Evolutionary conservation across 1,140 invertebrate genomes (phyloP).

Genomic region (Solen grandis): DNA sequence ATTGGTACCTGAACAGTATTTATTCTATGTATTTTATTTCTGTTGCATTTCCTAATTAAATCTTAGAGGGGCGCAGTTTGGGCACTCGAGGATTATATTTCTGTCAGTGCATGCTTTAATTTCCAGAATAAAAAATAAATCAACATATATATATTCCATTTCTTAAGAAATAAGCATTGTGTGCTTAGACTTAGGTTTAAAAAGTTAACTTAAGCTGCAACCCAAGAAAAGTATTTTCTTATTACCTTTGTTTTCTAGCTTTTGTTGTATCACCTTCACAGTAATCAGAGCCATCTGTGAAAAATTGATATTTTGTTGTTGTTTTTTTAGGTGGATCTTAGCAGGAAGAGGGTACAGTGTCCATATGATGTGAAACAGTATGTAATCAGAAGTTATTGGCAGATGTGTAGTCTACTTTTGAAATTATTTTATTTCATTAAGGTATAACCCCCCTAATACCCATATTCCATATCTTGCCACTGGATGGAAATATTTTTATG

Average conservation of each 20-base stretch:
- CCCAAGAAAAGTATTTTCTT: background rate
- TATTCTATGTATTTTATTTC: too few species aligned
- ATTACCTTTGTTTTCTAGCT: background rate
- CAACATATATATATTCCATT: background rate
- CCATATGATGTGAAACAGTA: constrained; percentile 54
- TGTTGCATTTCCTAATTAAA: too few species aligned
- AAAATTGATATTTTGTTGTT: background rate
- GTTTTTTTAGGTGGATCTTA: constrained; percentile 32
- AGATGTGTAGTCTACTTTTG: background rate
- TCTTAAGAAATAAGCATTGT: background rate
- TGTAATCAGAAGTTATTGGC: too few species aligned
- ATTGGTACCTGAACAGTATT: too few species aligned
- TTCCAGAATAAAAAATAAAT: too few species aligned
- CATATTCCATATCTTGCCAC: background rate
- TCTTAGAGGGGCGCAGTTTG: too few species aligned
- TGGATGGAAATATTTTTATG: background rate
- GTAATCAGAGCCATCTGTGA: background rate
- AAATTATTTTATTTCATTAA: background rate
- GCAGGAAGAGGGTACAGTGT: constrained; percentile 35
- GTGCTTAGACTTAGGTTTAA: background rate
- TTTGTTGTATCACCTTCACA: background rate
- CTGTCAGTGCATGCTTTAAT: too few species aligned
- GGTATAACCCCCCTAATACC: background rate
- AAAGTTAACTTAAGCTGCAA: background rate
- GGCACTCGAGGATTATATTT: too few species aligned